Conservation (phyloP, 2,797 vertebrate genomes). For the Pangasius krempfi region DNA sequence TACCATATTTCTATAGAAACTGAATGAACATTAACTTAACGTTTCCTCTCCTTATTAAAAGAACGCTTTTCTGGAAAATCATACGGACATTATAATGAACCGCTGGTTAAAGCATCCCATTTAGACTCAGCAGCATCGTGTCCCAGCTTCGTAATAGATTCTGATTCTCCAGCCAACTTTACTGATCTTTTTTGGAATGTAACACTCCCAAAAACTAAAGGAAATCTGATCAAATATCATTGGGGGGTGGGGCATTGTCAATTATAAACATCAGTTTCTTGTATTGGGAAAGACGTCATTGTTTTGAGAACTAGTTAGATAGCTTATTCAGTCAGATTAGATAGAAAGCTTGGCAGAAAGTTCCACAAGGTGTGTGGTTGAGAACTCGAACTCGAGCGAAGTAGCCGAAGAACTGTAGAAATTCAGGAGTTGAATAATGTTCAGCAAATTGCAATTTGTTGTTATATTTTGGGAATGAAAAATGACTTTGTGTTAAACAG, state of each 20-base stretch:
- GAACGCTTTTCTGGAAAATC: not conserved
- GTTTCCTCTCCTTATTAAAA: not conserved
- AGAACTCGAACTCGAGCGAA: not conserved
- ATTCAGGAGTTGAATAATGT: not conserved
- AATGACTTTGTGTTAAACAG: not conserved
- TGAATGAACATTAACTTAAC: not conserved
- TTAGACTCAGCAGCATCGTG: not conserved
- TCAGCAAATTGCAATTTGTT: not conserved
- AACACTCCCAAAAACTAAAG: not conserved
- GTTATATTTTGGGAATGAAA: not conserved
- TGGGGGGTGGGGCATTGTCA: not conserved
- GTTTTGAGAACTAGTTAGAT: not conserved
- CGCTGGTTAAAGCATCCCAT: not conserved
- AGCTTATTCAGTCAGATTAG: not conserved
- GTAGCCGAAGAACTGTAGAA: not conserved
- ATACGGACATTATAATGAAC: not conserved
- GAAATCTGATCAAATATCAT: not conserved
- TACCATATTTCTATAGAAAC: not conserved
- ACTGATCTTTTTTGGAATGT: not conserved
- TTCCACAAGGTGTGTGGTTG: not conserved
- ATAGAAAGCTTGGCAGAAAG: not conserved
- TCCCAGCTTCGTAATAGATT: not conserved
- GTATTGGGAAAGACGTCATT: not conserved
- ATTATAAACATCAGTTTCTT: not conserved
- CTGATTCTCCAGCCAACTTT: not conserved